phyloP scores from a whole-genome alignment of 1,140 invertebrate species.

The Hyphantria cunea region DNA sequence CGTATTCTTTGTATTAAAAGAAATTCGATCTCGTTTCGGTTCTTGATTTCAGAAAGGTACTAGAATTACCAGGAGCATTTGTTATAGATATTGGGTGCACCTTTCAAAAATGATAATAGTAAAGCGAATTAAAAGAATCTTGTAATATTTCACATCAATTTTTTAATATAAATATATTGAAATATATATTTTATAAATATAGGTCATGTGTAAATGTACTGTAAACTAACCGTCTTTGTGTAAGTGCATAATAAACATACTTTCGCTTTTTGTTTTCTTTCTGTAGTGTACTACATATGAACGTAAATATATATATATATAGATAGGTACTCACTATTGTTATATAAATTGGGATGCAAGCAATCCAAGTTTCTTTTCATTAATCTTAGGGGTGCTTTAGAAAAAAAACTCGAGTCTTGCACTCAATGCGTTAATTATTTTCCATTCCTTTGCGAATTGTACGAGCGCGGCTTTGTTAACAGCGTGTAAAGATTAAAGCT shows the following conservation, averaged over 20 bases:
- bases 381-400: slow-evolving; percentile 15
- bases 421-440: slow-evolving; percentile 64
- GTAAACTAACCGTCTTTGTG: no score
- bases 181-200: no score
- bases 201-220: no score
- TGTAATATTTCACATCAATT: no score
- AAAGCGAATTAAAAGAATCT: no score
- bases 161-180: no score
- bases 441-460: slow-evolving; percentile 60
- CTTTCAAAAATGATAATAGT: no score
- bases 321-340: neutral
- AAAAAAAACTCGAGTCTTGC: slow-evolving; percentile 32
- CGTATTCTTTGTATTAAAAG: no score
- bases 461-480: slow-evolving; percentile 54
- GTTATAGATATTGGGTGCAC: no score
- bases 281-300: neutral
- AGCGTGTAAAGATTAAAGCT: slow-evolving; percentile 51
- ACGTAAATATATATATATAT: neutral
- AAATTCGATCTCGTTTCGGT: no score
- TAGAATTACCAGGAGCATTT: no score
- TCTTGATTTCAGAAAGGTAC: no score
- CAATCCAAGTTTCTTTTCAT: slow-evolving; percentile 20
- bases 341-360: slow-evolving; percentile 4
- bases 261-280: neutral
- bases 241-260: neutral